Percentiles rank a stretch among this genome's conserved stretches.
These are phyloP conservation scores for Tinamus major DNA, from an alignment of 2,797 vertebrate genomes.

Conservation along the genomic window DNA sequence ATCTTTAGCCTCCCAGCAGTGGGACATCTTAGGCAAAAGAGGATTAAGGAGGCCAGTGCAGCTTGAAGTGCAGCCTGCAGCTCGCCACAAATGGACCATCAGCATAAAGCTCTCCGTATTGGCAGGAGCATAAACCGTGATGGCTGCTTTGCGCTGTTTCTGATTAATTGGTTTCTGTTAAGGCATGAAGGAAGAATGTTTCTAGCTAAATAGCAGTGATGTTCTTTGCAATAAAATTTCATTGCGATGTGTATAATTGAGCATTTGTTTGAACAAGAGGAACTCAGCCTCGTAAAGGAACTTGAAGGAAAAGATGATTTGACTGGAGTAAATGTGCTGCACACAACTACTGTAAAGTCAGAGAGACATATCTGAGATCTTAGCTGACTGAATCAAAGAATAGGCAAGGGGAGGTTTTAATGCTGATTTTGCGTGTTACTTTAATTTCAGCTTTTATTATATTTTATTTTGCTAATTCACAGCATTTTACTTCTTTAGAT, in stretches of 20 bases:
- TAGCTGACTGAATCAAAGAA: not conserved
- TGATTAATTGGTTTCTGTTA: slow-evolving; percentile 57
- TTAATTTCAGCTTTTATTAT: not conserved
- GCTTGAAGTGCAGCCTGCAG: slow-evolving; percentile 17
- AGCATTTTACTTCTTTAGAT: not conserved
- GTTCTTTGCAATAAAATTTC: slow-evolving; percentile 40
- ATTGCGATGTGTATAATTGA: slow-evolving; percentile 1
- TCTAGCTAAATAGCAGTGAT: slow-evolving; percentile 45
- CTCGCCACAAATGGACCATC: not conserved
- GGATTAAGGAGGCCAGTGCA: slow-evolving; percentile 28
- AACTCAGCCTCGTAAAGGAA: not conserved
- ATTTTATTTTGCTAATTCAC: not conserved
- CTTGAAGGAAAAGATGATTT: not conserved
- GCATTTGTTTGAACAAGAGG: slow-evolving; percentile 32
- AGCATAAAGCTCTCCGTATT: not conserved
- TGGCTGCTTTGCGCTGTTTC: not conserved
- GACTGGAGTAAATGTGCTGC: not conserved
- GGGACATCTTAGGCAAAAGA: slow-evolving; percentile 25
- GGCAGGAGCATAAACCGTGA: slow-evolving; percentile 7
- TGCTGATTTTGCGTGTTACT: not conserved
- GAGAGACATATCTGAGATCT: not conserved
- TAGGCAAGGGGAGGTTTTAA: not conserved
- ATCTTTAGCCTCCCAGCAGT: slow-evolving; percentile 44
- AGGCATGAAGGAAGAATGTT: slow-evolving; percentile 35
- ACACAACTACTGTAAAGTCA: not conserved